Evolutionary conservation across 2,797 vertebrate genomes (phyloP), one percentile per base, ranked within the genome.

Genomic region (Sphenodon punctatus): DNA sequence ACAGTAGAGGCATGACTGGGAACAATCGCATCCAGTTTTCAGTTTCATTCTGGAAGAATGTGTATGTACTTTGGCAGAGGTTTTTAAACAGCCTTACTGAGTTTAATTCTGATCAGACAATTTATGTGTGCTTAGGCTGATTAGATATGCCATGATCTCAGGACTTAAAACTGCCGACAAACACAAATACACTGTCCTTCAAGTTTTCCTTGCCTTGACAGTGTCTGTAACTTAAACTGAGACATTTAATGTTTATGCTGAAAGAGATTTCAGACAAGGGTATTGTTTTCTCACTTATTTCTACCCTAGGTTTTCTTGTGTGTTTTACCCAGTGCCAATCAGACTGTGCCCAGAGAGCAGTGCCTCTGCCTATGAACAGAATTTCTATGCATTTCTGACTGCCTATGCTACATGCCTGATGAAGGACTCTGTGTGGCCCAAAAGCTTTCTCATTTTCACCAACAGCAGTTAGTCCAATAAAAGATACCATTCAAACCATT

Each of bases 331-430:
- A 5, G 30, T 48, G 49, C 19, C 22, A 34, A 16, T 16, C 3
- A 64, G 81, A 56, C 85, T 86, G 73, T 23, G 16, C 32, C 6
- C 22, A 34, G 84, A 48, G 59, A 19, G 41, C 61, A 8, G 43
- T 15, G 11, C 34, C 67, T 27, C 48, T 11, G 46, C 22, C 48
- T 48, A 48, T 48, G 46, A 46, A 46, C 46, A 48, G 23, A 10
- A 22, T 48, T 23, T 11, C 23, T 23, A 48, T 22, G 20, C 9
- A 19, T 19, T 60, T 63, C 27, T 10, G 42, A 19, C 6, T 16
- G 6, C 11, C 41, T 42, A 7, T 42, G 39, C n/a, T 23, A n/a
- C n/a, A n/a, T n/a, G n/a, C n/a, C n/a, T n/a, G n/a, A n/a, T n/a
- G n/a, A n/a, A n/a, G n/a, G n/a, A n/a, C n/a, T n/a, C n/a, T n/a